Evolutionary conservation across 2,113 vertebrate genomes (phyloP).

Genomic region (Petrocephalus microphthalmus): DNA sequence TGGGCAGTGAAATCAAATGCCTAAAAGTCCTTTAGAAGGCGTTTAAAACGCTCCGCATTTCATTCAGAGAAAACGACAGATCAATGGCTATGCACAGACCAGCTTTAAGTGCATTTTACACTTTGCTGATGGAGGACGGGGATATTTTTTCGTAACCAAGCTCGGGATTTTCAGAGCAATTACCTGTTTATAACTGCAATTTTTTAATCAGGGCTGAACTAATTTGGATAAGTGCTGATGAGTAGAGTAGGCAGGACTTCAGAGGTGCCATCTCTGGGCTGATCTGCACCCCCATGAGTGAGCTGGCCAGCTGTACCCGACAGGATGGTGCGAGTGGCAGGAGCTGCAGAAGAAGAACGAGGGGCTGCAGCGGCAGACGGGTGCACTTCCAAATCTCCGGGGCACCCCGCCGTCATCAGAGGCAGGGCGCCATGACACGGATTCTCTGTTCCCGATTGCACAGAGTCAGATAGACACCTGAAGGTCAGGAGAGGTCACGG

Average conservation of each 20-base stretch:
- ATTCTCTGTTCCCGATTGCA: slow-evolving; percentile 32
- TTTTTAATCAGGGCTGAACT: background rate
- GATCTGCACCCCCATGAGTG: background rate
- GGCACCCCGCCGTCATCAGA: background rate
- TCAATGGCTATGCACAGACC: background rate
- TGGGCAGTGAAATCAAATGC: background rate
- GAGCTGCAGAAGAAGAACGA: background rate
- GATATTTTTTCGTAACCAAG: background rate
- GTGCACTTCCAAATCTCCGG: slow-evolving; percentile 12
- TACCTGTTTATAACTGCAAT: background rate
- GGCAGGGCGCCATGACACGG: slow-evolving; percentile 32
- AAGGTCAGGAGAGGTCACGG: slow-evolving; percentile 40
- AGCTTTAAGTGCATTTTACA: slow-evolving; percentile 15
- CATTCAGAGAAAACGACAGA: background rate
- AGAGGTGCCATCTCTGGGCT: too few relatives aligned
- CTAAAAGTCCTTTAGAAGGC: slow-evolving; percentile 13
- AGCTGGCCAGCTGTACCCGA: background rate
- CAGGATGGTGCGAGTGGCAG: background rate
- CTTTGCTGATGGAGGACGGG: background rate
- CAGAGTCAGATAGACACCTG: slow-evolving; percentile 43
- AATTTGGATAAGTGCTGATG: background rate
- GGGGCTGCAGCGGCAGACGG: background rate
- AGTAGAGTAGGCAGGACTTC: background rate
- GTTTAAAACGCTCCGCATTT: background rate
- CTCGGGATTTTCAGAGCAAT: background rate